Evolutionary conservation across 2,888 invertebrate species (phyloP).

Genomic region (Napeogenes sylphis): DNA sequence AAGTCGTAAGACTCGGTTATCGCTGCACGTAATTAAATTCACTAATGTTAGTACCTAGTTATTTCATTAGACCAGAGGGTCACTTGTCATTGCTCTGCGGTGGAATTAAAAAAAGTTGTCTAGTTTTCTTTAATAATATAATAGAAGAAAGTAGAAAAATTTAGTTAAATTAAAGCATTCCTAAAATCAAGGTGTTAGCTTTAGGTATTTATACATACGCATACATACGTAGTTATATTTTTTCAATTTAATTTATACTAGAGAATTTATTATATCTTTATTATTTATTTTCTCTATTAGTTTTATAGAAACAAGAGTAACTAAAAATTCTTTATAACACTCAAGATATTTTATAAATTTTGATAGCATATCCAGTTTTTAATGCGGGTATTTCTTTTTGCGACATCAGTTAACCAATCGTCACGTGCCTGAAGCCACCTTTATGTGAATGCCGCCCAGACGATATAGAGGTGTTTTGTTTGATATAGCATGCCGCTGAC

Average conservation of each 20-base stretch:
- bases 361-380: slow-evolving; percentile 9
- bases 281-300: too few species aligned
- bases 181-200: too few species aligned
- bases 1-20: slow-evolving; percentile 12
- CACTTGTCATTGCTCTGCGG: slow-evolving; percentile 10
- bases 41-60: slow-evolving; percentile 20
- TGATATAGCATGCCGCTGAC: slow-evolving; percentile 28
- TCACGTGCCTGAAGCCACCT: slow-evolving; percentile 40
- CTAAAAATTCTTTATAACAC: too few species aligned
- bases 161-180: too few species aligned
- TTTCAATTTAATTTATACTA: too few species aligned
- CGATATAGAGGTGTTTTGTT: slow-evolving; percentile 38
- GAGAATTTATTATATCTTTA: too few species aligned
- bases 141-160: too few species aligned
- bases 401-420: slow-evolving; percentile 40
- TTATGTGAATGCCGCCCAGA: slow-evolving; percentile 42
- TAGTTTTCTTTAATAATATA: neutral
- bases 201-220: too few species aligned
- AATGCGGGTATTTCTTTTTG: slow-evolving; percentile 14
- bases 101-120: neutral
- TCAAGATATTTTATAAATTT: slow-evolving; percentile 8
- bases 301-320: too few species aligned
- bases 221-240: too few species aligned
- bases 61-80: slow-evolving; percentile 23
- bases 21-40: slow-evolving; percentile 24